Conservation (phyloP, 2,797 vertebrate genomes). For the Aselliscus stoliczkanus region DNA sequence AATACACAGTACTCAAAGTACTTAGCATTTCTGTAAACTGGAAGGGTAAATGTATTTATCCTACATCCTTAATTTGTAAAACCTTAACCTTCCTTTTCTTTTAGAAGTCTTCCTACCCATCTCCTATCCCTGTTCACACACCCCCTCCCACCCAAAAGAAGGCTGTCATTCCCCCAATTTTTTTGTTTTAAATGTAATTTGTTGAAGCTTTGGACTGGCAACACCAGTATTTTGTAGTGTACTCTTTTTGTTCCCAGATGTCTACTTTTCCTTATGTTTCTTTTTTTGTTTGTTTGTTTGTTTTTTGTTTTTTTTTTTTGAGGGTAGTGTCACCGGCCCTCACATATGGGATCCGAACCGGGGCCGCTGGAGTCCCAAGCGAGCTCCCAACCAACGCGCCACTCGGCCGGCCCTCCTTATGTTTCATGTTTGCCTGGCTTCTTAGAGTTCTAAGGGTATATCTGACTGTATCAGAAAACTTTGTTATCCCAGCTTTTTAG, state of each 20-base stretch:
- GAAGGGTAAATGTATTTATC: neutral
- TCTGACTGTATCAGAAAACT: neutral
- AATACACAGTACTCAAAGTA: neutral
- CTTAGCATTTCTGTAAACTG: neutral
- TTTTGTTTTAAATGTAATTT: neutral
- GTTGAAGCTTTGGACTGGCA: neutral
- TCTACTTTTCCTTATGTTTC: neutral
- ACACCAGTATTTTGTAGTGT: neutral
- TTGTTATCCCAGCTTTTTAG: neutral
- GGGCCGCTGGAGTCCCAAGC: no score
- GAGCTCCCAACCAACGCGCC: no score
- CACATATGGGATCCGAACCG: no score
- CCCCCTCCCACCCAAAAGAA: neutral
- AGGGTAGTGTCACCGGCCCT: no score
- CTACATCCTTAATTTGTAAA: neutral
- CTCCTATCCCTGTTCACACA: neutral
- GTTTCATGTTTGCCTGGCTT: neutral
- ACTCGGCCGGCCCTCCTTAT: no score
- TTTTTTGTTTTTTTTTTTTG: no score
- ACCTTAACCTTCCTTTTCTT: neutral
- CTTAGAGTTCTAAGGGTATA: neutral
- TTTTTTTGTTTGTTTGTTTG: no score
- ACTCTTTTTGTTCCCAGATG: neutral
- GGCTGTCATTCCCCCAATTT: neutral
- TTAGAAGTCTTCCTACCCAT: neutral